Conservation (phyloP, 2,888 invertebrate genomes). For the Callimorpha dominula region DNA sequence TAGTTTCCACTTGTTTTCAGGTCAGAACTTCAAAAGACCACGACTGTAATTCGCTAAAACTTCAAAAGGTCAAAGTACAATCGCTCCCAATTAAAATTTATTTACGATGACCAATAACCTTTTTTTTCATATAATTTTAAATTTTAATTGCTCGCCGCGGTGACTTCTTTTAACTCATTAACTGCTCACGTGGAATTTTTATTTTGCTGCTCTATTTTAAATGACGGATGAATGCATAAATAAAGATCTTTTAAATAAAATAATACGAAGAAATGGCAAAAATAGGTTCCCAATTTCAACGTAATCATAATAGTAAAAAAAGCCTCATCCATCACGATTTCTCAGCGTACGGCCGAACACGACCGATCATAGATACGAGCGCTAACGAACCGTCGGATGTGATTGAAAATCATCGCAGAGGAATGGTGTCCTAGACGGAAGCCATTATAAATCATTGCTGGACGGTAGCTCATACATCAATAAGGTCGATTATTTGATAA, state of each 20-base stretch:
- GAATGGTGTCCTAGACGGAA: conserved; percentile 85
- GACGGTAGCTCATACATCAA: conserved; percentile 85
- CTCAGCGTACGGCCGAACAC: conserved; percentile 34
- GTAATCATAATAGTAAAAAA: conserved; percentile 28
- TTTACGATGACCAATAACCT: no score
- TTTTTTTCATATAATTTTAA: background rate
- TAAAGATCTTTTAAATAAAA: background rate
- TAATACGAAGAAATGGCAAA: conserved; percentile 7
- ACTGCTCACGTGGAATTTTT: background rate
- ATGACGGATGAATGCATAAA: background rate
- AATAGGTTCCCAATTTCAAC: conserved; percentile 23
- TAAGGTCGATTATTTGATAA: conserved; percentile 85
- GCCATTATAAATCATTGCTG: conserved; percentile 82
- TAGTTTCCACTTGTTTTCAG: background rate
- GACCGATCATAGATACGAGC: conserved; percentile 73
- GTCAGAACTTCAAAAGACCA: background rate
- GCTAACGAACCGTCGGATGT: conserved; percentile 86
- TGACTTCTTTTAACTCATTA: background rate
- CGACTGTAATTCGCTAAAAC: background rate
- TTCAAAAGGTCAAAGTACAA: no score
- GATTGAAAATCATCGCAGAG: conserved; percentile 86
- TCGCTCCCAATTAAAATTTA: no score
- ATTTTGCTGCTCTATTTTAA: background rate
- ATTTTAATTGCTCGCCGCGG: background rate
- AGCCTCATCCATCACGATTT: conserved; percentile 63